A percentile compares a stretch with the other conserved stretches of the same genome.
phyloP scores from a whole-genome alignment of 2,797 vertebrate genomes.

The Sebastes glaucus region DNA sequence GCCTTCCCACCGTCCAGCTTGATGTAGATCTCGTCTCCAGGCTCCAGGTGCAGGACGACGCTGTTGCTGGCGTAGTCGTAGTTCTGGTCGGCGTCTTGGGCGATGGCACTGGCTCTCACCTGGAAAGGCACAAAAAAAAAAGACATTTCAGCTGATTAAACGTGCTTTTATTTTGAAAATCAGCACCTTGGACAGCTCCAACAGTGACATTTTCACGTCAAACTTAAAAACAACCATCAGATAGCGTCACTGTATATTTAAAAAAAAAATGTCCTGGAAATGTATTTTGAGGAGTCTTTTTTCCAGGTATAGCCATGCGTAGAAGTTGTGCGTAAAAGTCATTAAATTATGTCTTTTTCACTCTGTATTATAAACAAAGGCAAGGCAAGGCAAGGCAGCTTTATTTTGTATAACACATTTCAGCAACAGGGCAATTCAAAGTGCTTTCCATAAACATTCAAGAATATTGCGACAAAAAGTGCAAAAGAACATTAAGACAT shows the following conservation, averaged over 20 bases:
- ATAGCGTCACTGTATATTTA: neutral
- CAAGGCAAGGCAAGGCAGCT: too few relatives aligned
- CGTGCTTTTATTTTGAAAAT: neutral
- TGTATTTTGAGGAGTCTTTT: accelerated
- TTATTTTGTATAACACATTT: too few relatives aligned
- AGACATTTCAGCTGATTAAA: neutral
- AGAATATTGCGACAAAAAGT: too few relatives aligned
- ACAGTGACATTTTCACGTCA: constrained; percentile 33
- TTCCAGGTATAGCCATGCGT: constrained; percentile 1
- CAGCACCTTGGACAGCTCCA: constrained; percentile 42
- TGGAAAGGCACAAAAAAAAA: constrained; percentile 50
- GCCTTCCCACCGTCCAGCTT: constrained; percentile 98
- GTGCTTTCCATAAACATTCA: too few relatives aligned
- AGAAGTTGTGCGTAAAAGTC: constrained; percentile 33
- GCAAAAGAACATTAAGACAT: too few relatives aligned
- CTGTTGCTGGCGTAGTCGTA: constrained; percentile 99
- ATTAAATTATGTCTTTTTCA: neutral
- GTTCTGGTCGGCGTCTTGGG: constrained; percentile 98
- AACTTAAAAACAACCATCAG: neutral
- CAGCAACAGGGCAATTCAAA: too few relatives aligned
- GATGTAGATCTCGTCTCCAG: constrained; percentile 97
- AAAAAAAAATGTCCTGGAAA: neutral
- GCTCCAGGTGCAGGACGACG: constrained; percentile 94
- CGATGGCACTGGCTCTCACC: constrained; percentile 97
- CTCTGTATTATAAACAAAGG: neutral